phyloP scores from a whole-genome alignment of 2,797 vertebrate genomes.

The Peromyscus eremicus region DNA sequence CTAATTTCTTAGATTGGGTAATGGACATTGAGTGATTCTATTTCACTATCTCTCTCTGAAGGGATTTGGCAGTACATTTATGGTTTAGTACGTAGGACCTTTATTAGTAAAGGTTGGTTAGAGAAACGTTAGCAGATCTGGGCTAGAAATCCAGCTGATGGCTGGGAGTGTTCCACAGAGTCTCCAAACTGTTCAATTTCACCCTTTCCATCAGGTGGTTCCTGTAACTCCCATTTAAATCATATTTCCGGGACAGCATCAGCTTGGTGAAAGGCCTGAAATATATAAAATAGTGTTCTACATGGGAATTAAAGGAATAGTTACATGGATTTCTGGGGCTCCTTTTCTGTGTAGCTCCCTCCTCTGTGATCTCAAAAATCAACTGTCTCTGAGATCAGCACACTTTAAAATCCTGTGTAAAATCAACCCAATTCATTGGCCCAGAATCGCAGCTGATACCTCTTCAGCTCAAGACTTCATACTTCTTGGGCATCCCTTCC shows the following conservation, averaged over 20 bases:
- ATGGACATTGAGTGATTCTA: not conserved
- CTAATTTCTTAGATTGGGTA: not conserved
- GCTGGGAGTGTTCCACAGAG: not conserved
- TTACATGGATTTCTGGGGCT: not conserved
- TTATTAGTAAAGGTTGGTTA: not conserved
- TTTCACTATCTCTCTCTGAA: slow-evolving; percentile 47
- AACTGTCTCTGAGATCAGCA: not conserved
- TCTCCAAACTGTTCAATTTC: slow-evolving; percentile 13
- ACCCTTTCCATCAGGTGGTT: not conserved
- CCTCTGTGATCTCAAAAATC: not conserved
- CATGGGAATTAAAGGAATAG: not conserved
- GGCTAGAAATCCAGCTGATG: not conserved
- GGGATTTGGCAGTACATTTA: not conserved
- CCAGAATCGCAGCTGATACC: not conserved
- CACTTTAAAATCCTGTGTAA: not conserved
- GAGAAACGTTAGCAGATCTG: not conserved
- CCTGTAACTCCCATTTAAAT: not conserved
- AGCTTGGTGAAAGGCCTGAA: not conserved
- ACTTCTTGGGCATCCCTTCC: not conserved
- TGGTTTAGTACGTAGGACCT: not conserved
- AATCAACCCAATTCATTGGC: not conserved
- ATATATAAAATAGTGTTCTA: not conserved
- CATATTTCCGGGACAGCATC: not conserved
- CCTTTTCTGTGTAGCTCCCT: not conserved
- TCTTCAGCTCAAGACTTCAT: not conserved